phyloP scores from a whole-genome alignment of 2,797 vertebrate genomes.

The Simalia tracyae region DNA sequence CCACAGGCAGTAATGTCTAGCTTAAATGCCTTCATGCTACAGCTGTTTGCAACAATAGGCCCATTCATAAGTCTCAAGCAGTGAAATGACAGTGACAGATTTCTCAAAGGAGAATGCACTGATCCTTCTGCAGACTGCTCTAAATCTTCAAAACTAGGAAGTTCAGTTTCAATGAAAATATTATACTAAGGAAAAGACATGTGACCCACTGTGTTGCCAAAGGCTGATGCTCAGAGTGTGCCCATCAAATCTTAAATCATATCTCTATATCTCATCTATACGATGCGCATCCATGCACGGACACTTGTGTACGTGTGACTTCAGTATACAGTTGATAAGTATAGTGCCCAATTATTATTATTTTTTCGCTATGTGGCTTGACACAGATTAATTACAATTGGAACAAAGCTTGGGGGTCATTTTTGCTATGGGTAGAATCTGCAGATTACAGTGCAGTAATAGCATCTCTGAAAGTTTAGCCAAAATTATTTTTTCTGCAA shows the following conservation, averaged over 20 bases:
- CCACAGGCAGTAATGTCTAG: slow-evolving; percentile 59
- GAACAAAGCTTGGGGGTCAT: not conserved
- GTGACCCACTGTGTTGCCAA: not conserved
- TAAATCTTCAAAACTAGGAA: slow-evolving; percentile 25
- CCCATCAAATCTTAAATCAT: not conserved
- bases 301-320: not conserved
- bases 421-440: not conserved
- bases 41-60: slow-evolving; percentile 62
- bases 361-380: not conserved
- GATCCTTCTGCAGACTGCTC: slow-evolving; percentile 44
- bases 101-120: slow-evolving; percentile 46
- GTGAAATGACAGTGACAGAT: slow-evolving; percentile 53
- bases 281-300: not conserved
- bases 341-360: not conserved
- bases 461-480: not conserved
- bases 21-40: slow-evolving; percentile 62
- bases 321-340: not conserved
- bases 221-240: not conserved
- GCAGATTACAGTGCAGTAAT: not conserved
- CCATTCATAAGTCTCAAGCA: slow-evolving; percentile 63
- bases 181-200: not conserved
- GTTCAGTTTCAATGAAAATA: slow-evolving; percentile 25
- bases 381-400: not conserved
- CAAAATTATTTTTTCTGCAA: not conserved
- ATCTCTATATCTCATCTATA: not conserved